Evolutionary conservation across 2,797 vertebrate species (phyloP), one percentile per base, ranked within the genome.

Genomic region (Phoebastria nigripes): DNA sequence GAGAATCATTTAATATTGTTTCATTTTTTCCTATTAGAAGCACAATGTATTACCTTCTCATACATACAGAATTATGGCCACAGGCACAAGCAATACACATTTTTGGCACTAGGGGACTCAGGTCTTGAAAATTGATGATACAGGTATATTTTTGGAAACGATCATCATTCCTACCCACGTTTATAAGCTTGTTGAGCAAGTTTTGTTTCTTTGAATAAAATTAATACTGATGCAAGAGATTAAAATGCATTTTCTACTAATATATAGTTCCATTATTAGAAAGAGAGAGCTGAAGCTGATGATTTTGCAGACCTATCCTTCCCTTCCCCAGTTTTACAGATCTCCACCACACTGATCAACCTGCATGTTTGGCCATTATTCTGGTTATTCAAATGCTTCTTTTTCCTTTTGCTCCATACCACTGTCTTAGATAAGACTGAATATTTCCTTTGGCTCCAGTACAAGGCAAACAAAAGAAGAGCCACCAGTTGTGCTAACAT

Each of bases 1-100:
- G 66, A 93, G 83, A 95, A 79, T 66, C 65, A 72, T 91, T 94
- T 58, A 78, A 88, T 78, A 69, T 47, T 67, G 90, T 93, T 94
- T 92, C 47, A 49, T 77, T 94, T 89, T 93, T 87, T 88, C 72
- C 91, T 80, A 0, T 72, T 49, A 39, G 87, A 61, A 87, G 79
- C 89, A 74, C 46, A 52, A 39, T 81, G 79, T 69, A 9, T 72
- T 83, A 69, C 87, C 69, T 95, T 62, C 63, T 82, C 56, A 69
- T 54, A 12, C 71, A 83, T 66, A 62, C 89, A 70, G 91, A 81
- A 86, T 52, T 29, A 82, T 3, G 4, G 93, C 90, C 89, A 74
- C 51, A 20, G 89, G 79, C 92, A 85, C 29, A 11, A 80, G 74
- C 76, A 44, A 21, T 22, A 28, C 89, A 62, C 12, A 3, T 1